A percentile compares a stretch with the other conserved stretches of the same genome.
Evolutionary conservation across 2,888 invertebrate genomes (phyloP).

Genomic region (Chrysopilus asiliformis): DNA sequence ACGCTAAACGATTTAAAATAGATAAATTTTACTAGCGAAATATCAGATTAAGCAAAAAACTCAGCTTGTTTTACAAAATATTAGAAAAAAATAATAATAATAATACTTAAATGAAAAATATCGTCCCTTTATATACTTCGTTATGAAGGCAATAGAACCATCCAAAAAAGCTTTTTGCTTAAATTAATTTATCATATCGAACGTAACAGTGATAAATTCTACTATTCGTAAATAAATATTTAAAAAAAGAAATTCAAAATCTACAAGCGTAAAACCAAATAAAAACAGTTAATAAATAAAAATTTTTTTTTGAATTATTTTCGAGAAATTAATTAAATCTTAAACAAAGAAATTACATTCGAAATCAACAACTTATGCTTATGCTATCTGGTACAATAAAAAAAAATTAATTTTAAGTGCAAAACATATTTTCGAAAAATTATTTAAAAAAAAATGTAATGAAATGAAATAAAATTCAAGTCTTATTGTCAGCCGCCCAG

Average conservation of each 20-base stretch:
- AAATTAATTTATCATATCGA: too few relatives aligned
- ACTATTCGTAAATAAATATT: too few relatives aligned
- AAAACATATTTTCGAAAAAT: not conserved
- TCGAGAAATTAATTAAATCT: too few relatives aligned
- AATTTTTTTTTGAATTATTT: too few relatives aligned
- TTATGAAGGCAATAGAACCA: not conserved
- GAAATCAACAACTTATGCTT: not conserved
- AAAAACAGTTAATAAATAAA: not conserved
- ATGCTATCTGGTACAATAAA: not conserved
- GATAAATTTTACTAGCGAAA: too few relatives aligned
- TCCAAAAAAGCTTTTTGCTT: not conserved
- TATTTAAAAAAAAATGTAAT: not conserved
- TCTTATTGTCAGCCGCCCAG: too few relatives aligned
- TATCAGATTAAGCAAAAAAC: too few relatives aligned
- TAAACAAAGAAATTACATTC: not conserved
- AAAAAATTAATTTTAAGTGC: not conserved
- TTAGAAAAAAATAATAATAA: too few relatives aligned
- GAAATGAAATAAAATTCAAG: not conserved
- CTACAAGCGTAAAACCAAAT: not conserved
- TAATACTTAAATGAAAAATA: too few relatives aligned
- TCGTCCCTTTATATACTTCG: not conserved
- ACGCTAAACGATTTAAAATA: too few relatives aligned
- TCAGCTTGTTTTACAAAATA: too few relatives aligned
- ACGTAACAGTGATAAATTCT: too few relatives aligned
- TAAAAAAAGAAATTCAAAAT: not conserved